Evolutionary conservation across 1,140 invertebrate species (phyloP), one percentile per base, ranked within the genome.

Genomic region (Drosophila tristis): DNA sequence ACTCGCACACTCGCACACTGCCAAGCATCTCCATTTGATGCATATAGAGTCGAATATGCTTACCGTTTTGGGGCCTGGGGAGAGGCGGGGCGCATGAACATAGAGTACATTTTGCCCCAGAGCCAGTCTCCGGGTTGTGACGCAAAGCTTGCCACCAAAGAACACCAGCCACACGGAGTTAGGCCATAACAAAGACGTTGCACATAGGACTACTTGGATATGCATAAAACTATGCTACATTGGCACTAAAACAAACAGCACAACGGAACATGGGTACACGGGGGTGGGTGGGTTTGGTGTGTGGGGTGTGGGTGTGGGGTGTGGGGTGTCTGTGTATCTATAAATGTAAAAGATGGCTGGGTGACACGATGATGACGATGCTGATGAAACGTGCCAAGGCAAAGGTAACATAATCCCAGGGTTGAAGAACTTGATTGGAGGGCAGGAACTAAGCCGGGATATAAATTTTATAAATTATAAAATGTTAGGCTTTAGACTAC

Each of bases 221-320:
- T 87, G 84, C 75, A 87, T 89, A 87, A 89, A 89, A 87, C 84
- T 90, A 89, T 80, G 79, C 75, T 87, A 87, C 84, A 87, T 87
- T 89, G 84, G 72, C 84, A 87, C 84, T 87, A 87, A 89, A 87
- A 84, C 80, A 87, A 87, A 87, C 84, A 87, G 79, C 60, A 76
- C 0, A 84, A 84, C 64, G 72, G 65, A 56, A 53, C 75, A n/a
- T 42, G 31, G 35, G 61, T 61, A 47, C 26, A n/a, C n/a, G n/a
- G n/a, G n/a, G n/a, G n/a, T n/a, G n/a, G n/a, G 44, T n/a, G 43
- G 48, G 29, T 35, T 15, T 11, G 43, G 60, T 35, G 64, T 25
- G 54, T 45, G n/a, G n/a, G n/a, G 35, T 53, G 44, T n/a, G 43
- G 48, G 29, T 35, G 20, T 11, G 43, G 60, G 42, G 64, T 25